Base-by-base conservation (phyloP, 2,888 invertebrate species). In the Dasypogon diadema region DNA sequence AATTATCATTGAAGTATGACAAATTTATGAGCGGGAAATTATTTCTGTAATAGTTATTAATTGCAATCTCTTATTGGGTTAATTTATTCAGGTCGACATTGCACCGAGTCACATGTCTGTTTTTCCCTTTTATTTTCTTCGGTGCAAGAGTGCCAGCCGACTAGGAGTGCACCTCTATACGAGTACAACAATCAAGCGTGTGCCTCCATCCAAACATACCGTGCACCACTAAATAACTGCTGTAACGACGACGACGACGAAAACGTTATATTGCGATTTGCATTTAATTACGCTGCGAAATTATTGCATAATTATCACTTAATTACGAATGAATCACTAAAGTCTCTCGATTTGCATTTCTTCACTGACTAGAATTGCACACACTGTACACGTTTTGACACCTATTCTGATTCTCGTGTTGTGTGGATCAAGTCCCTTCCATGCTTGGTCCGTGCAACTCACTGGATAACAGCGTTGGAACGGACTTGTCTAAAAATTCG, bases 361-460 rank as follows among this genome's bases (percentile, higher is more conserved):
- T 30, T 30, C 30, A 30, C 30, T 30, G 30, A 30, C 30, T 30
- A 30, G 30, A 30, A 30, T 30, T 30, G 30, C 30, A 30, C 30
- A 30, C 30, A 3, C 8, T 8, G 8, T 8, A n/a, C 12, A 30
- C 18, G 42, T 60, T 21, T 16, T 8, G 8, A 60, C 42, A 34
- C 63, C 16, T 56, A 3, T 56, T 21, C 56, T 12, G n/a, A 48
- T 14, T 48, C 21, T n/a, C n/a, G n/a, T n/a, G n/a, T n/a, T n/a
- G n/a, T n/a, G n/a, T n/a, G n/a, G 24, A 24, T 54, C 24, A 42
- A 30, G 70, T 70, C 54, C 70, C 70, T 70, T 70, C 70, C 70
- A 70, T 70, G 30, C 34, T 70, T 42, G 12, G 6, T 56, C 18
- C 6, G 22, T 56, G 8, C 5, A n/a, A 14, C 12, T 22, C 10